Evolutionary conservation across 92 coral and sea anemone species (phyloP), one percentile per base, ranked within the genome.

Genomic region (Virgularia gustaviana): DNA sequence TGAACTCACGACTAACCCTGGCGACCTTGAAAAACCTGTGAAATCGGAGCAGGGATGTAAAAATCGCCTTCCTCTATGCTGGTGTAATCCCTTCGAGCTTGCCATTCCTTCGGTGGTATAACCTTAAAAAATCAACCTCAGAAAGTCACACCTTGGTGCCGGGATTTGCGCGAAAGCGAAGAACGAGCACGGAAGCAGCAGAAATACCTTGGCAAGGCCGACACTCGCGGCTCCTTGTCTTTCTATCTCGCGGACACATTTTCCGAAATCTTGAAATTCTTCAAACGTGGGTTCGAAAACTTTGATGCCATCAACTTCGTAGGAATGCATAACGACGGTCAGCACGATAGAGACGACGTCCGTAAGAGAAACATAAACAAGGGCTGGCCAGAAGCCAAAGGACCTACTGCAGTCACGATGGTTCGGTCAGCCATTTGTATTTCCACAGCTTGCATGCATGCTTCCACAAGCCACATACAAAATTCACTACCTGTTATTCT

Each of bases 61-160:
- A 87, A 74, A 56, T 87, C 86, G 43, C 88, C 84, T 36, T 83
- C 83, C 38, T 80, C 83, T 19, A 67, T 18, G 9, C 38, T 33
- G 15, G 74, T 67, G 79, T 92, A 89, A 67, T 78, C 86, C 79
- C 72, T 75, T 51, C 96, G 76, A 18, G 98, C 86, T 43, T 82
- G 51, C 98, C 98, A 92, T 58, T 86, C 98, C 72, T 90, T 89
- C 23, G 98, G 98, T 41, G 98, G 98, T 65, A 92, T 85, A 24
- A 92, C 88, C 98, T 92, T 47, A 22, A 72, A 15, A 61, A 34
- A 5, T 20, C 45, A 68, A 20, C 2, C 27, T 53, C 49, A 45
- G 10, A 53, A 24, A 12, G 51, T 67, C 18, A 49, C 20, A 13
- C 32, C 2, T 15, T 25, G 36, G 70, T 9, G 42, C 6, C 9